Evolutionary conservation across 2,797 vertebrate species (phyloP).

Genomic region (Melanotaenia nigrans): DNA sequence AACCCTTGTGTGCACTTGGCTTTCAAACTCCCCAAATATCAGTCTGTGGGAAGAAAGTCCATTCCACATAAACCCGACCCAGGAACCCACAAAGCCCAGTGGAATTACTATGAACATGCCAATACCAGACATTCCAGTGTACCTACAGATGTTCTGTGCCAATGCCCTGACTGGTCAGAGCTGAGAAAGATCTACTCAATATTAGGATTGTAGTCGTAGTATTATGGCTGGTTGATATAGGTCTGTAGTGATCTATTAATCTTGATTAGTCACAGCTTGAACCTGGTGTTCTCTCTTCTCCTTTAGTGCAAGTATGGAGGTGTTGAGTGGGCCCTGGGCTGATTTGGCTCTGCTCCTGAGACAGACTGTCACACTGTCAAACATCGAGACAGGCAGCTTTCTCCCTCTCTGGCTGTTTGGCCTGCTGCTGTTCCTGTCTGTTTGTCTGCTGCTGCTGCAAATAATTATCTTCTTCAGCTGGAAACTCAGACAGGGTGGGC

Average conservation of each 20-base stretch:
- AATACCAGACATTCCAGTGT: not conserved
- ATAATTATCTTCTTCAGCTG: constrained; percentile 66
- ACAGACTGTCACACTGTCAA: constrained; percentile 23
- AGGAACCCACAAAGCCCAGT: too few species aligned
- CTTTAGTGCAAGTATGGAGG: constrained; percentile 55
- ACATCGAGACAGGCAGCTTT: constrained; percentile 19
- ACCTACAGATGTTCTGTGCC: not conserved
- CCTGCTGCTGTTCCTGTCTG: constrained; percentile 65
- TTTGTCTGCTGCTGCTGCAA: constrained; percentile 70
- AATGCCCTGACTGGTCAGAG: not conserved
- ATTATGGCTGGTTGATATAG: not conserved
- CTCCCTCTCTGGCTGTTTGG: constrained; percentile 49
- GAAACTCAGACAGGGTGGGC: constrained; percentile 73
- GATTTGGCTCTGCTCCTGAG: constrained; percentile 66
- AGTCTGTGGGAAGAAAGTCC: not conserved
- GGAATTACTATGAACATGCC: not conserved
- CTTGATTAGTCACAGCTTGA: not conserved
- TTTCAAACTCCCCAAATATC: not conserved
- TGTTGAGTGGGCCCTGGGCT: constrained; percentile 68
- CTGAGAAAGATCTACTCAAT: not conserved
- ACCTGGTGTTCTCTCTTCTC: not conserved
- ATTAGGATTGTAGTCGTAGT: not conserved
- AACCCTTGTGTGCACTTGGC: not conserved
- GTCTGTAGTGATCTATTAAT: not conserved
- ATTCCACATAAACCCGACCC: too few species aligned